Conservation (phyloP, 2,888 invertebrate species). For the Branchipolynoe longqiensis region DNA sequence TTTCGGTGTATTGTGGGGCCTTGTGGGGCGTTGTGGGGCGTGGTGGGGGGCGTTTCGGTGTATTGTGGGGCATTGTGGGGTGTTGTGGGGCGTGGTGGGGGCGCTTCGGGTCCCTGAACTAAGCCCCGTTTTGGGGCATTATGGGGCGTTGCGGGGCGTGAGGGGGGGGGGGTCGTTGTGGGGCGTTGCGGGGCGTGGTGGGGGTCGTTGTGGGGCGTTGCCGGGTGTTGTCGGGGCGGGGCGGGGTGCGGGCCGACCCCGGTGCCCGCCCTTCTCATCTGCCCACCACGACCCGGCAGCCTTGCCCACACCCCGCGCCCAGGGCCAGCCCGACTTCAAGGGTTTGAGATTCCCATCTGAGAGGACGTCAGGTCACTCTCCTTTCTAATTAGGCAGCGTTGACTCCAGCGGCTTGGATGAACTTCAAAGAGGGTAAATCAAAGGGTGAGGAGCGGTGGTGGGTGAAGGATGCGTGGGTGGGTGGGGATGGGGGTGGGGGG, state of each 20-base stretch:
- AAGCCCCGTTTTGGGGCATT: background rate
- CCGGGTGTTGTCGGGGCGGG: background rate
- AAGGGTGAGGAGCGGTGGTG: slow-evolving; percentile 9
- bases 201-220: too few species aligned
- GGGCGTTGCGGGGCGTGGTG: background rate
- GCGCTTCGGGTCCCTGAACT: background rate
- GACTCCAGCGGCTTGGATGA: slow-evolving; percentile 42
- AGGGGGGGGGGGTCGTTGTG: too few species aligned
- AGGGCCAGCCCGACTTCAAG: slow-evolving; percentile 43
- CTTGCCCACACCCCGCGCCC: slow-evolving; percentile 17
- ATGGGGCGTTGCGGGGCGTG: too few species aligned
- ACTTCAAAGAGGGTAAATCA: slow-evolving; percentile 41
- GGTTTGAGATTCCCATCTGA: slow-evolving; percentile 50
- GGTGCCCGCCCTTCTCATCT: slow-evolving; percentile 36
- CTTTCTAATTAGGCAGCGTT: slow-evolving; percentile 50
- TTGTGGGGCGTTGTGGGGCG: too few species aligned
- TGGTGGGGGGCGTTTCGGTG: too few species aligned
- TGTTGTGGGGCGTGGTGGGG: too few species aligned
- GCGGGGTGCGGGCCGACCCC: background rate
- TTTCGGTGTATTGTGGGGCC: too few species aligned
- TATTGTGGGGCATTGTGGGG: too few species aligned
- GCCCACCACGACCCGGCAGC: slow-evolving; percentile 20
- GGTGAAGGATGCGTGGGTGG: too few species aligned
- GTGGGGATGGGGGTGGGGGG: too few species aligned
- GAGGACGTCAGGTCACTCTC: slow-evolving; percentile 25